Base-by-base conservation (phyloP, 2,113 vertebrate species). In the Pedionomus torquatus region DNA sequence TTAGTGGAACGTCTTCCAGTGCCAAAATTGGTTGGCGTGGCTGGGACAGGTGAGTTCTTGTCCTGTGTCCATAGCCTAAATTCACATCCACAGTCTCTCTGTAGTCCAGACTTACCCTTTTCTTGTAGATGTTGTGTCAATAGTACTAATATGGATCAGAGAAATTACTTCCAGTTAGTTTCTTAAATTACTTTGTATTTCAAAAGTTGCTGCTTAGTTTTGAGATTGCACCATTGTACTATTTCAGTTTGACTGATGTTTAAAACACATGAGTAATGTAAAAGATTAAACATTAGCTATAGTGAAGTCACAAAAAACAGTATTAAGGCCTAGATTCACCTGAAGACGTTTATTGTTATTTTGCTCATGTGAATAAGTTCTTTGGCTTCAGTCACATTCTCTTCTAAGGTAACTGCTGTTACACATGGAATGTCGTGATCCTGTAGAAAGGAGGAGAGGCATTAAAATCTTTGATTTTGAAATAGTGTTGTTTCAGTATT, bases 181-280 rank as follows among this genome's bases (percentile, higher is more conserved):
- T 57, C 33, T 84, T 44, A 9, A 77, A 39, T 77, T 78, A 17
- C 17, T 35, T 81, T 81, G 26, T 60, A 8, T 66, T 92, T 82
- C 76, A 65, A 37, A 82, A 84, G 55, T 26, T 84, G 41, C 49
- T 78, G n/a, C 69, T 65, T 65, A 21, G 18, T 64, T n/a, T 92
- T 11, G 5, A 82, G 51, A 7, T 68, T 78, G 13, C 17, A 28
- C 16, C 70, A 2, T 49, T 70, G 17, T 60, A 17, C 74, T 70
- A 1, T 71, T 74, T 58, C 5, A 28, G 2, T 79, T 79, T 71
- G 33, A 65, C 49, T 81, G 26, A 64, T 74, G 37, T 77, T 89
- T 93, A 68, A 78, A 95, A 46, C 48, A 66, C 87, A 48, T 70
- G 51, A 82, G n/a, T 60, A 71, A 85, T 83, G 60, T 66, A 61